Base-by-base conservation (phyloP, 1,140 invertebrate species). In the Drosophila subobscura region DNA sequence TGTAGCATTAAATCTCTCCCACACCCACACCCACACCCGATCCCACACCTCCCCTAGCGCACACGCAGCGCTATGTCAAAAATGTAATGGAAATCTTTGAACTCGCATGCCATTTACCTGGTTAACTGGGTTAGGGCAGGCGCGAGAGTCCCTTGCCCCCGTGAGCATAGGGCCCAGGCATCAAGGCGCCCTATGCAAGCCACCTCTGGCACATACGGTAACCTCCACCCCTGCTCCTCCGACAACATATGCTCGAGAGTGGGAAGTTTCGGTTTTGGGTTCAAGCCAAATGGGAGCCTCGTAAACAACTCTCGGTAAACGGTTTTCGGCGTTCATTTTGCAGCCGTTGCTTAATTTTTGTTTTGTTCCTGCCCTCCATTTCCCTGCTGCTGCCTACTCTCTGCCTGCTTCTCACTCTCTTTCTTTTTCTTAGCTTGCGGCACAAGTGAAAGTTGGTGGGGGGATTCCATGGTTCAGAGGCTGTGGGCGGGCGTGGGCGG, bases 291-390 rank as follows among this genome's bases (percentile, higher is more conserved):
- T 67, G 72, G 67, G 60, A 79, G 56, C 59, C 72, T 76, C 77
- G 80, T 86, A 85, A 86, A 85, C 81, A 85, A 85, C 77, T 80
- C 64, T 79, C 54, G 81, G 81, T 86, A 85, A 85, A 85, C 81
- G 79, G 71, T 73, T 85, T 84, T 84, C 72, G 80, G 72, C 81
- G 80, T 74, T 84, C 80, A 84, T 84, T 84, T 84, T 64, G 81
- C 80, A 84, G 81, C 77, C 81, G 80, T 85, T 84, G 81, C 72
- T 86, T 84, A 85, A 80, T 84, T 84, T 74, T 74, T 64, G 61
- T 65, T 65, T 64, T 65, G 29, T 65, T 65, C 61, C 55, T 68
- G 59, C 10, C 33, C 1, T 20, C 20, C 60, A 50, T 8, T 29
- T 25, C 22, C 16, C 27, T 20, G 3, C 57, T 12, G 16, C 41